These are phyloP conservation scores for Rhinopomastus cyanomelas DNA, from an alignment of 2,113 vertebrate species.

Conservation along the genomic window DNA sequence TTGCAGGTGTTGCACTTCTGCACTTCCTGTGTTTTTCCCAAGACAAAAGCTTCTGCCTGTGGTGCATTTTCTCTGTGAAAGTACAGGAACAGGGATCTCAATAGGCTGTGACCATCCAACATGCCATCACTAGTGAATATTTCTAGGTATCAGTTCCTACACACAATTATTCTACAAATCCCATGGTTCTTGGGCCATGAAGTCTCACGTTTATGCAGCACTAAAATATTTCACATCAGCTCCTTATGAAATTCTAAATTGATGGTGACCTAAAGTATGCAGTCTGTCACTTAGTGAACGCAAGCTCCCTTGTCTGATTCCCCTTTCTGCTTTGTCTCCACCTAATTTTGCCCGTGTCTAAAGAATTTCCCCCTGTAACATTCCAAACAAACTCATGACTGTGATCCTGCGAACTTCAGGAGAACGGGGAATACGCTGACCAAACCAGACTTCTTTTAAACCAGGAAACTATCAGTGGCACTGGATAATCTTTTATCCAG, in stretches of 20 bases:
- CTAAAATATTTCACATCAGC: background rate
- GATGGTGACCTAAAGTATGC: background rate
- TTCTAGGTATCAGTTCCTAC: background rate
- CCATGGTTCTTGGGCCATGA: background rate
- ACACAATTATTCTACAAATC: background rate
- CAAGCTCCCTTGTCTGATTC: background rate
- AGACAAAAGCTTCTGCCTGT: constrained; percentile 20
- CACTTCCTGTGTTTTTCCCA: constrained; percentile 29
- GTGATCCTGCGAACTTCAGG: background rate
- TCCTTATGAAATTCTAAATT: background rate
- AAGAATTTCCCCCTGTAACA: background rate
- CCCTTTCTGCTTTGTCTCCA: background rate
- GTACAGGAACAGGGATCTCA: constrained; percentile 15
- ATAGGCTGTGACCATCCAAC: background rate
- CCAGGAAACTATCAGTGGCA: background rate
- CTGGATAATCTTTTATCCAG: too few relatives aligned
- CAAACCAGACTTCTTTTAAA: background rate
- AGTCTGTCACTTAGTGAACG: background rate
- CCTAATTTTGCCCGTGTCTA: background rate
- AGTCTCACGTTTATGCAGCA: background rate
- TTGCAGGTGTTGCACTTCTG: constrained; percentile 1
- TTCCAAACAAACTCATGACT: background rate
- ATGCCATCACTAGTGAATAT: background rate
- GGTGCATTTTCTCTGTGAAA: constrained; percentile 15
- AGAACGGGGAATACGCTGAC: background rate